Percentiles rank a stretch among this genome's conserved stretches.
Evolutionary conservation across 1,140 invertebrate species (phyloP).

Genomic region (Aphidius ervi): DNA sequence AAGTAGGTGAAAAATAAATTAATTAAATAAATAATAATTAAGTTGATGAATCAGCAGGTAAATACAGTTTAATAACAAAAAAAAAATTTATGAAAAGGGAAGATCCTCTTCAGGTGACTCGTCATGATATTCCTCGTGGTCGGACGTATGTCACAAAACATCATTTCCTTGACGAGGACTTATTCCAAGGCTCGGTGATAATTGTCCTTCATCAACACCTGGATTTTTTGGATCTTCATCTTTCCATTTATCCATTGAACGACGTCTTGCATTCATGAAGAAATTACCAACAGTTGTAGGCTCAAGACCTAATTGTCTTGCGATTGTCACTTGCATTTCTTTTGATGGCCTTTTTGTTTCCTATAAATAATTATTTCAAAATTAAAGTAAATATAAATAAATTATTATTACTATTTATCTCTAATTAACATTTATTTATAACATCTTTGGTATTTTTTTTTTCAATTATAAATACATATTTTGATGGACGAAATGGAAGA

Average conservation of each 20-base stretch:
- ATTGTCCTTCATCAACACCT: slow-evolving; percentile 47
- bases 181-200: slow-evolving; percentile 51
- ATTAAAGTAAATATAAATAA: slow-evolving; percentile 27
- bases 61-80: slow-evolving; percentile 13
- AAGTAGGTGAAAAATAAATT: background rate
- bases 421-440: too few species aligned
- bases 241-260: slow-evolving; percentile 99
- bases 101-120: slow-evolving; percentile 51
- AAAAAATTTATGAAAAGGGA: slow-evolving; percentile 47
- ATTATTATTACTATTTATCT: background rate
- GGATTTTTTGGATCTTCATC: slow-evolving; percentile 72
- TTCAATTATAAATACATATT: slow-evolving; percentile 16
- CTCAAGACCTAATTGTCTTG: slow-evolving; percentile 93
- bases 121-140: slow-evolving; percentile 55
- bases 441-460: slow-evolving; percentile 7
- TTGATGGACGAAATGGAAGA: background rate
- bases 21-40: too few species aligned
- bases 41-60: slow-evolving; percentile 8
- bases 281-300: slow-evolving; percentile 99
- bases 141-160: slow-evolving; percentile 55
- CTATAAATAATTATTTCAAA: slow-evolving; percentile 52
- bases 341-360: slow-evolving; percentile 99
- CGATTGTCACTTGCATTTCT: slow-evolving; percentile 99
- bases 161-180: slow-evolving; percentile 48
- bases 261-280: slow-evolving; percentile 98